These are phyloP conservation scores for Ommatoiulus sabulosus DNA, from an alignment of 2,888 invertebrate genomes.

Conservation along the genomic window DNA sequence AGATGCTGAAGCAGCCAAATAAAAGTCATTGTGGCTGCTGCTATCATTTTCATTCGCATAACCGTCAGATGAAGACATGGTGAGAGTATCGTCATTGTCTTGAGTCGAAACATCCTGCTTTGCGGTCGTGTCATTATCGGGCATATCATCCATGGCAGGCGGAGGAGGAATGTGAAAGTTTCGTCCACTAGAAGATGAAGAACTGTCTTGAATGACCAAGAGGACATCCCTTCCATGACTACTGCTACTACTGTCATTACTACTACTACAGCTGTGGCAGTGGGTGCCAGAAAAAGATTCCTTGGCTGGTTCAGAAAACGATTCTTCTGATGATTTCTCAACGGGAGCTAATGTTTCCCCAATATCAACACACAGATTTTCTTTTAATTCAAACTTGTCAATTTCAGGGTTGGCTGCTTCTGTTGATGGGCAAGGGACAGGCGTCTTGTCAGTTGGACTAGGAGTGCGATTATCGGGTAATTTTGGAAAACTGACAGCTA, in stretches of 20 bases:
- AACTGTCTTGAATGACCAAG: conserved; percentile 34
- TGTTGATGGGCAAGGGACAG: neutral
- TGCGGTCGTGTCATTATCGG: neutral
- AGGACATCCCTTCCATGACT: conserved; percentile 34
- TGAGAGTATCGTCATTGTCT: neutral
- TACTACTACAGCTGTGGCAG: conserved; percentile 53
- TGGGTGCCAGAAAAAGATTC: conserved; percentile 10
- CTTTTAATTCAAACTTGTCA: neutral
- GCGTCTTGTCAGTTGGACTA: neutral
- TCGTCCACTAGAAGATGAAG: conserved; percentile 46
- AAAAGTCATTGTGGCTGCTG: conserved; percentile 20
- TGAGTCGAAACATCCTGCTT: neutral
- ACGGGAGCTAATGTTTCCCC: neutral
- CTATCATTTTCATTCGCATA: conserved; percentile 36
- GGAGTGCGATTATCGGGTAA: neutral
- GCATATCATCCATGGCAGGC: conserved; percentile 1
- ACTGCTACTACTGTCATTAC: neutral
- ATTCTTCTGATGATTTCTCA: neutral
- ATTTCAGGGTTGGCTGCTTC: neutral
- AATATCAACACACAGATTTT: neutral
- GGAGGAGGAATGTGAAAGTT: conserved; percentile 48
- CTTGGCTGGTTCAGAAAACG: neutral
- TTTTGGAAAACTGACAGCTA: neutral
- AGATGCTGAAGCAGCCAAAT: conserved; percentile 31
- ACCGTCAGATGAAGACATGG: neutral